phyloP scores from a whole-genome alignment of 2,888 invertebrate species.

The Meghimatium bilineatum region DNA sequence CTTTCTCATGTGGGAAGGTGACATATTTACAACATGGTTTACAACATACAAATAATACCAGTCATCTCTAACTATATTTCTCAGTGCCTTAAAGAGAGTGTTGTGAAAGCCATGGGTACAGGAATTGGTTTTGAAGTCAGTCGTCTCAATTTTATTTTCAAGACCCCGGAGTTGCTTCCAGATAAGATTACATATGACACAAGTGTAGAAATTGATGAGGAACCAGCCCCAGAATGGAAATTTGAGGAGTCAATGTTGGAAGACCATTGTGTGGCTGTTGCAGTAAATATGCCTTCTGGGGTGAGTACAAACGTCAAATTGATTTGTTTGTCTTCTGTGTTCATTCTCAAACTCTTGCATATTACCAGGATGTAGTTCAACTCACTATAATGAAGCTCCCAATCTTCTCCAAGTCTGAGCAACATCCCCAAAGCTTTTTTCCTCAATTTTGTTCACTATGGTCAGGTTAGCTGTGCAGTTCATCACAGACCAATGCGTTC shows the following conservation, averaged over 20 bases:
- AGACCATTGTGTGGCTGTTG: conserved; percentile 87
- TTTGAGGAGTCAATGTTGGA: conserved; percentile 90
- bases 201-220: conserved; percentile 82
- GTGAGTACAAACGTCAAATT: neutral
- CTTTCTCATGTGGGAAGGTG: too few relatives aligned
- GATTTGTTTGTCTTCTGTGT: too few relatives aligned
- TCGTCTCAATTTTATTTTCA: conserved; percentile 85
- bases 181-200: conserved; percentile 80
- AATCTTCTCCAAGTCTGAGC: too few relatives aligned
- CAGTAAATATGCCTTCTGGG: conserved; percentile 38
- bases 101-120: conserved; percentile 92
- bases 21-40: neutral
- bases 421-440: too few relatives aligned
- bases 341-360: too few relatives aligned
- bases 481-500: too few relatives aligned
- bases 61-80: conserved; percentile 45
- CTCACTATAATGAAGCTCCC: too few relatives aligned
- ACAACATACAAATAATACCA: neutral
- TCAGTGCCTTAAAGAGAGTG: conserved; percentile 93
- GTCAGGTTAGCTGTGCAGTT: too few relatives aligned
- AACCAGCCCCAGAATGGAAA: conserved; percentile 82
- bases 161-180: conserved; percentile 48
- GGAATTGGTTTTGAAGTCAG: conserved; percentile 88
- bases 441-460: too few relatives aligned
- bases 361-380: too few relatives aligned